phyloP scores from a whole-genome alignment of 2,888 invertebrate species.

The Fragum sueziense region DNA sequence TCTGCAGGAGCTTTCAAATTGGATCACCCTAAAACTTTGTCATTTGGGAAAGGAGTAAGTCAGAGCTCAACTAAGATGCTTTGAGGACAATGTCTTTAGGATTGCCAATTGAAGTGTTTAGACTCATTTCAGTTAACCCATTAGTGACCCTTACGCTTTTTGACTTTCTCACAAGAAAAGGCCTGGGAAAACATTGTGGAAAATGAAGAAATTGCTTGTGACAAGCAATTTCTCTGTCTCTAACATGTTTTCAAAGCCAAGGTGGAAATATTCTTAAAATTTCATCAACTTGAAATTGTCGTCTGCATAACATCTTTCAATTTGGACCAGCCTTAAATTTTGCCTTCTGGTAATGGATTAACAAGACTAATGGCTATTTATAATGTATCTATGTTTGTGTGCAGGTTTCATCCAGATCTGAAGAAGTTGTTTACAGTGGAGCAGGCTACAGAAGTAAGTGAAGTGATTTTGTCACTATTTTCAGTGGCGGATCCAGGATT shows the following conservation, averaged over 20 bases:
- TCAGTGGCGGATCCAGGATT: no score
- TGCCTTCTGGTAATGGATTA: background rate
- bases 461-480: background rate
- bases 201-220: no score
- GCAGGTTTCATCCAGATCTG: constrained; percentile 85
- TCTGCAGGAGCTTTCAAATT: no score
- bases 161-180: no score
- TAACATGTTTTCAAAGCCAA: background rate
- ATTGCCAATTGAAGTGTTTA: background rate
- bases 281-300: no score
- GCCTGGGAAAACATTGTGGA: no score
- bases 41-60: no score
- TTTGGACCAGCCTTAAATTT: no score
- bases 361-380: background rate
- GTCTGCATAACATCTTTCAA: no score
- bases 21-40: no score
- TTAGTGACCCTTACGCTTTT: background rate
- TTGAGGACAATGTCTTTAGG: background rate
- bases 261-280: no score
- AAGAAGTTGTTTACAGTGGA: constrained; percentile 88
- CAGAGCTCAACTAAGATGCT: background rate
- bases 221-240: no score
- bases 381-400: background rate
- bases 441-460: constrained; percentile 86
- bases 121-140: background rate